Conservation (phyloP, 2,797 vertebrate genomes). For the Falco peregrinus region DNA sequence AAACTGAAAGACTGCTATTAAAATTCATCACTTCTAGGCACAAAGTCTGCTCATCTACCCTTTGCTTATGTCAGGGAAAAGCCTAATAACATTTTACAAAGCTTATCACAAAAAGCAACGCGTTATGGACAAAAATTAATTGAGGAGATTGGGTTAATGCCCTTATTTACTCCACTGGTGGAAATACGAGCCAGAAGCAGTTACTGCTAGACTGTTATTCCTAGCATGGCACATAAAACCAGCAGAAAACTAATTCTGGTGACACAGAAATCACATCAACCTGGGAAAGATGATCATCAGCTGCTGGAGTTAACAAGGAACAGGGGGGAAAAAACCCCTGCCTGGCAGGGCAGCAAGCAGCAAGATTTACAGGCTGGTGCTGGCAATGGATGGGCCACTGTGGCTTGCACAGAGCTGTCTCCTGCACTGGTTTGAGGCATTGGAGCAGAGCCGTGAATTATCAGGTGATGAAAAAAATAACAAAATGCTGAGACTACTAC, state of each 20-base stretch:
- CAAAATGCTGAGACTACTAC: conserved; percentile 7
- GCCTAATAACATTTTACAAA: conserved; percentile 32
- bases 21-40: conserved; percentile 57
- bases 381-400: not conserved
- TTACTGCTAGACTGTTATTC: not conserved
- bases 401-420: not conserved
- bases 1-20: conserved; percentile 33
- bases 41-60: not conserved
- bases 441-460: not conserved
- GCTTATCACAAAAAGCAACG: conserved; percentile 28
- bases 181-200: conserved; percentile 29
- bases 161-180: not conserved
- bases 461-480: conserved; percentile 23
- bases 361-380: conserved; percentile 5
- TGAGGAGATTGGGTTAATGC: not conserved
- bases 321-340: not conserved
- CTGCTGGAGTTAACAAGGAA: conserved; percentile 11
- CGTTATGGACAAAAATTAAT: conserved; percentile 28
- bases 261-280: conserved; percentile 21
- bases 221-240: conserved; percentile 30
- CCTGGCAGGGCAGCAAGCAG: not conserved
- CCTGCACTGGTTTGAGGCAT: not conserved
- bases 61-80: conserved; percentile 13
- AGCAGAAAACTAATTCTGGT: conserved; percentile 35
- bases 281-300: conserved; percentile 27